Base-by-base conservation (phyloP, 2,797 vertebrate species). In the Halcyon smyrnensis region DNA sequence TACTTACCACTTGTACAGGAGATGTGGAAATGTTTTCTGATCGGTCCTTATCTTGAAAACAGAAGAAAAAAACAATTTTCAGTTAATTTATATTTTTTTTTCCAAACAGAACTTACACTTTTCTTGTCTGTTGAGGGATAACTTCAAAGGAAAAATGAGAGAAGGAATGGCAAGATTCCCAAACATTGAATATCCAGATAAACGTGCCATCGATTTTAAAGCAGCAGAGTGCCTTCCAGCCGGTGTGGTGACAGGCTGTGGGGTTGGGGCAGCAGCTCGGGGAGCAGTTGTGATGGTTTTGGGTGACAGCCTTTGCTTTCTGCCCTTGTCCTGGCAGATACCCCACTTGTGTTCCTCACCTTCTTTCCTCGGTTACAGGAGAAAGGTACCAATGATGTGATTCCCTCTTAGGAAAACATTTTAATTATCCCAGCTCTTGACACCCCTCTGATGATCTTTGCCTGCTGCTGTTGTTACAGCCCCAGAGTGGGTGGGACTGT, bases 281-380 rank as follows among this genome's bases (percentile, higher is more conserved):
- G 64, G 59, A 45, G 15, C 21, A 15, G 1, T 41, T 0, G 6
- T 20, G 56, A 11, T 27, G 1, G 59, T 85, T 85, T 79, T 28
- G 24, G 50, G 46, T 78, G 37, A 30, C 45, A 30, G 0, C 39
- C 51, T 54, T 59, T 65, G 37, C 67, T 36, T 77, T 57, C 32
- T 74, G 34, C 50, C 21, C 41, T 56, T 62, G 16, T 53, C 19
- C 46, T 37, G 75, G 19, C 43, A 37, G 39, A 32, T 8, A 9
- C 30, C 18, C 4, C 25, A 3, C 8, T 20, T 75, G 19, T 3
- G n/a, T 62, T 90, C 68, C 63, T 56, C 16, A 2, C 0, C 0
- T 46, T 53, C 50, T 63, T 57, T 50, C 41, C 32, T 15, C 17
- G 34, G 1, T 56, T 54, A 27, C 3, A 24, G 67, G 34, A 73